These are phyloP conservation scores for Pycnonotus jocosus DNA, from an alignment of 2,113 vertebrate species.

Conservation along the genomic window DNA sequence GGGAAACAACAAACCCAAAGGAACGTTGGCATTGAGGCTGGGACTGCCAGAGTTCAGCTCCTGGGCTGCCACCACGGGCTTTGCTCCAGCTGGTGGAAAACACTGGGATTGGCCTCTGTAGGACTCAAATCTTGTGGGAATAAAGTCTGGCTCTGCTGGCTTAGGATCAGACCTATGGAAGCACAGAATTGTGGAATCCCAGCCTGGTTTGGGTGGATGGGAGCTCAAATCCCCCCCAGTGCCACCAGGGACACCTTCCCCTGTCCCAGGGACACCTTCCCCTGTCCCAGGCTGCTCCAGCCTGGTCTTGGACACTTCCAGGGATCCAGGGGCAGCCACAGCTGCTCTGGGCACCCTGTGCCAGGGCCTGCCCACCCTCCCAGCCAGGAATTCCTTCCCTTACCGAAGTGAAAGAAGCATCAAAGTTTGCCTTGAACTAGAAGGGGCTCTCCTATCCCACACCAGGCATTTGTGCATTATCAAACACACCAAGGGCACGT, in stretches of 20 bases:
- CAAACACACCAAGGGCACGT: not conserved
- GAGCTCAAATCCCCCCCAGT: fast-evolving
- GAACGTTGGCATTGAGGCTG: fast-evolving
- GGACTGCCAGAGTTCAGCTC: not conserved
- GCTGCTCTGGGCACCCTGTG: not conserved
- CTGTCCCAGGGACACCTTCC: not conserved
- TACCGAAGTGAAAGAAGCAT: not conserved
- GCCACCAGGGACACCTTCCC: not conserved
- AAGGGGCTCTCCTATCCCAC: not conserved
- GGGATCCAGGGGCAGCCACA: not conserved
- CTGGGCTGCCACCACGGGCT: fast-evolving
- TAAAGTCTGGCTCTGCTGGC: not conserved
- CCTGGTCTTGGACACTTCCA: not conserved
- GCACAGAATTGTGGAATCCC: not conserved
- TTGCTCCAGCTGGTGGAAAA: not conserved
- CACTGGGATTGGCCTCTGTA: fast-evolving
- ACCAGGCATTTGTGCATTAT: not conserved
- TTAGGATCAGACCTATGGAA: not conserved
- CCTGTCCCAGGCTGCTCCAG: not conserved
- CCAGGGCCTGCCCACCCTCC: not conserved
- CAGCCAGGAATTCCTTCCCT: not conserved
- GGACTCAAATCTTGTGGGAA: not conserved
- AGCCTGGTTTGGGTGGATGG: fast-evolving
- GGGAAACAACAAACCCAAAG: fast-evolving
- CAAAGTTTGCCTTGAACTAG: not conserved